Evolutionary conservation across 2,797 vertebrate species (phyloP).

Genomic region (Euphonia xanthogaster): DNA sequence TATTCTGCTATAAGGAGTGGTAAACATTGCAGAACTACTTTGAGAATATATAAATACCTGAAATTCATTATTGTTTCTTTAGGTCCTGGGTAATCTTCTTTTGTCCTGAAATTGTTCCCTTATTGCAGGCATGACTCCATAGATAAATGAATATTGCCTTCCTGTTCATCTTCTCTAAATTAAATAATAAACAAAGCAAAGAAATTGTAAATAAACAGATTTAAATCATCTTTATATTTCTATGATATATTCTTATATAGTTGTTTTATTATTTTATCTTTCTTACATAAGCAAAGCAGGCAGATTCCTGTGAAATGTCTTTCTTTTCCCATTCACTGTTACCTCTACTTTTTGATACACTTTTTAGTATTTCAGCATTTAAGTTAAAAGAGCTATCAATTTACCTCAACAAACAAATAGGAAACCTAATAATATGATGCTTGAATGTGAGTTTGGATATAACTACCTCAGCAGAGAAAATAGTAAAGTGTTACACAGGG

Average conservation of each 20-base stretch:
- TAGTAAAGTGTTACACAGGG: not conserved
- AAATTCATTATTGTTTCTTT: not conserved
- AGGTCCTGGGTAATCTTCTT: not conserved
- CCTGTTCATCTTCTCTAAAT: not conserved
- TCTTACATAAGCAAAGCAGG: not conserved
- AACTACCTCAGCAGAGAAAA: not conserved
- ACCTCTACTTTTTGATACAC: not conserved
- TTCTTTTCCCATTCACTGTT: not conserved
- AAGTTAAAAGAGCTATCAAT: not conserved
- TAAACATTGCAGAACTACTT: not conserved
- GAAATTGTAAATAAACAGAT: not conserved
- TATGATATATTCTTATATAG: not conserved
- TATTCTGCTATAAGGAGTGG: not conserved
- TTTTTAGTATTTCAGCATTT: not conserved
- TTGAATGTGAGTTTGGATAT: not conserved
- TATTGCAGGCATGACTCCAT: not conserved
- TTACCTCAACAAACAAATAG: not conserved
- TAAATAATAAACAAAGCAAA: not conserved
- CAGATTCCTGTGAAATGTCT: not conserved
- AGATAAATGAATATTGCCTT: not conserved
- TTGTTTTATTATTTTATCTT: not conserved
- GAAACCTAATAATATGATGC: not conserved
- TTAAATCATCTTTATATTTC: not conserved
- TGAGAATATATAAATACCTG: not conserved
- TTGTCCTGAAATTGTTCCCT: not conserved